phyloP scores from a whole-genome alignment of 2,888 invertebrate species.

The Cosmorhoe ocellata region DNA sequence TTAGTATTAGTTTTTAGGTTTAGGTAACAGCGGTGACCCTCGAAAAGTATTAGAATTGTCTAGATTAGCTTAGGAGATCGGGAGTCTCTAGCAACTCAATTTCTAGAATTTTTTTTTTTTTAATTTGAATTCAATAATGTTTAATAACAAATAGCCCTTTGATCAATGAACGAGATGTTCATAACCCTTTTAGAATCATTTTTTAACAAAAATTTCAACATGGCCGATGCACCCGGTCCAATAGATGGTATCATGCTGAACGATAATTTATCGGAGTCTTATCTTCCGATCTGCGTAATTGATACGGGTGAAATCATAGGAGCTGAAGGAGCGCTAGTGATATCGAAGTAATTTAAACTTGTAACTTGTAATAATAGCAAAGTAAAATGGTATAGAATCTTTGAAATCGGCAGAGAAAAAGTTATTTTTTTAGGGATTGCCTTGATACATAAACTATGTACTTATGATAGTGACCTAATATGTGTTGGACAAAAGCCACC shows the following conservation, averaged over 20 bases:
- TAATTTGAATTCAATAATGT: too few species aligned
- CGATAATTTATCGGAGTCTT: conserved; percentile 69
- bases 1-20: too few species aligned
- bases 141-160: conserved; percentile 28
- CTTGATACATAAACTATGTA: too few species aligned
- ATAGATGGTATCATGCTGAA: conserved; percentile 57
- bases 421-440: too few species aligned
- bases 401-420: conserved; percentile 5
- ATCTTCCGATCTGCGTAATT: conserved; percentile 74
- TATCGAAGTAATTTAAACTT: conserved; percentile 43
- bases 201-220: conserved; percentile 55
- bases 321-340: conserved; percentile 49
- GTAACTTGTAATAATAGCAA: too few species aligned
- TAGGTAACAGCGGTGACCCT: background rate
- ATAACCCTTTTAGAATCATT: conserved; percentile 63
- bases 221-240: conserved; percentile 46
- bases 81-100: too few species aligned
- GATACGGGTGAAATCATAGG: conserved; percentile 64
- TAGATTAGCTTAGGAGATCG: too few species aligned
- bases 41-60: too few species aligned
- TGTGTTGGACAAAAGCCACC: too few species aligned
- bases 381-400: conserved; percentile 29
- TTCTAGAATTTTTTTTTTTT: too few species aligned
- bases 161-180: conserved; percentile 46
- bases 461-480: too few species aligned